Evolutionary conservation across 2,888 invertebrate species (phyloP).

Genomic region (Agrochola lychnidis): DNA sequence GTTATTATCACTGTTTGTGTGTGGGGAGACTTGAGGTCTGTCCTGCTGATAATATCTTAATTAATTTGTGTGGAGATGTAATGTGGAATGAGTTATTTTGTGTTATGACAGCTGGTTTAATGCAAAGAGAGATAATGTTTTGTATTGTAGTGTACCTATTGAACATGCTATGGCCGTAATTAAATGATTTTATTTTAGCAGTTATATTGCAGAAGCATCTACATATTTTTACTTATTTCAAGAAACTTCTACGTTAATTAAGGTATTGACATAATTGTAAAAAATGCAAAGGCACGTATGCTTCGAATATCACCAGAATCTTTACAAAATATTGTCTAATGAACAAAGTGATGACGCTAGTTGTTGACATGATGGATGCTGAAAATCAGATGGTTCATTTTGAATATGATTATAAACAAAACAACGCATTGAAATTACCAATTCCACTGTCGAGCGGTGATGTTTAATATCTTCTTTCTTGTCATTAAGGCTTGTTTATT

Average conservation of each 20-base stretch:
- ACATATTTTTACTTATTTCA: not conserved
- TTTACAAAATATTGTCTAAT: not conserved
- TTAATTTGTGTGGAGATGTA: conserved; percentile 51
- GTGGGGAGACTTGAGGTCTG: conserved; percentile 42
- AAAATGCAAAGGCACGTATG: not conserved
- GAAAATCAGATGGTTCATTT: not conserved
- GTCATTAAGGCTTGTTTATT: not conserved
- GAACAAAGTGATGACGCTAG: not conserved
- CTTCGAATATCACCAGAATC: not conserved
- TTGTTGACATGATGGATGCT: not conserved
- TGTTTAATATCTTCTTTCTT: no score
- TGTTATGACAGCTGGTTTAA: conserved; percentile 25
- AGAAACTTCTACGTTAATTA: no score
- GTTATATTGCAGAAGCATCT: not conserved
- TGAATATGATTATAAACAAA: not conserved
- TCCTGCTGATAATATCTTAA: conserved; percentile 60
- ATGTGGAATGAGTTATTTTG: conserved; percentile 36
- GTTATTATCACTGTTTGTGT: conserved; percentile 64
- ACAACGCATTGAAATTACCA: not conserved
- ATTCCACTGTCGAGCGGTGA: not conserved
- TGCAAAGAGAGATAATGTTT: conserved; percentile 7
- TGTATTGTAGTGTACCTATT: not conserved
- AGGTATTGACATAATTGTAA: not conserved
- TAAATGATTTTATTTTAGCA: not conserved
- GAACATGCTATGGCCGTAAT: not conserved